Evolutionary conservation across 2,113 vertebrate species (phyloP).

Genomic region (Arenaria interpres): DNA sequence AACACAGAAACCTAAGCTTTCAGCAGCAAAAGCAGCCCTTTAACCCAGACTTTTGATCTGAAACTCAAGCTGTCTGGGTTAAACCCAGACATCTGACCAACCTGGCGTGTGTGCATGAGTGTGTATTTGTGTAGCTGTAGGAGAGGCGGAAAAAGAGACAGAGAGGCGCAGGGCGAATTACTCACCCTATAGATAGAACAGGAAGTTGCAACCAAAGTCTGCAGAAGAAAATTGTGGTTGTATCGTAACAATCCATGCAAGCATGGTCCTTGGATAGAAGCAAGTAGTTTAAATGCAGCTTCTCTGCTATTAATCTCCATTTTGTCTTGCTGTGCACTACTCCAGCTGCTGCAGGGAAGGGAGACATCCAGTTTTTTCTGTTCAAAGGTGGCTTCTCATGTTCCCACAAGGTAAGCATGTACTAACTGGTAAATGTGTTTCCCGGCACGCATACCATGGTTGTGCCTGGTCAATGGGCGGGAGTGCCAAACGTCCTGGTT

Average conservation of each 20-base stretch:
- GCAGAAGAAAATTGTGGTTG: neutral
- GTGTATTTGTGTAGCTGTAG: neutral
- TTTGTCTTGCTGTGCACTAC: fast-evolving
- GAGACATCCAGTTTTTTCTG: neutral
- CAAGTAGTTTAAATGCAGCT: neutral
- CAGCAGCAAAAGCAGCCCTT: neutral
- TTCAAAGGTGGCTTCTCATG: neutral
- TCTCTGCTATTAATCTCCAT: neutral
- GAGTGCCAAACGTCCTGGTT: neutral
- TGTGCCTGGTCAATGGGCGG: neutral
- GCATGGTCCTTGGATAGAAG: neutral
- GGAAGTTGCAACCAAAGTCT: slow-evolving; percentile 41
- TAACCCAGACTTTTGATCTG: neutral
- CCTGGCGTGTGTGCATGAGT: slow-evolving; percentile 23
- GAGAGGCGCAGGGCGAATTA: neutral
- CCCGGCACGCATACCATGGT: neutral
- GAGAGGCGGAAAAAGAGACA: slow-evolving; percentile 17
- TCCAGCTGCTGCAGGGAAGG: neutral
- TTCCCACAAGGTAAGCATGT: neutral
- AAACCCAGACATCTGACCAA: slow-evolving; percentile 50
- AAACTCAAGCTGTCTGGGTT: neutral
- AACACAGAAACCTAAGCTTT: neutral
- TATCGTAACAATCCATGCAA: neutral
- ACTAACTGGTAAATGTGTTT: neutral
- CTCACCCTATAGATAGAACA: slow-evolving; percentile 37